Evolutionary conservation across 2,797 vertebrate genomes (phyloP).

Genomic region (Sebastolobus alascanus): DNA sequence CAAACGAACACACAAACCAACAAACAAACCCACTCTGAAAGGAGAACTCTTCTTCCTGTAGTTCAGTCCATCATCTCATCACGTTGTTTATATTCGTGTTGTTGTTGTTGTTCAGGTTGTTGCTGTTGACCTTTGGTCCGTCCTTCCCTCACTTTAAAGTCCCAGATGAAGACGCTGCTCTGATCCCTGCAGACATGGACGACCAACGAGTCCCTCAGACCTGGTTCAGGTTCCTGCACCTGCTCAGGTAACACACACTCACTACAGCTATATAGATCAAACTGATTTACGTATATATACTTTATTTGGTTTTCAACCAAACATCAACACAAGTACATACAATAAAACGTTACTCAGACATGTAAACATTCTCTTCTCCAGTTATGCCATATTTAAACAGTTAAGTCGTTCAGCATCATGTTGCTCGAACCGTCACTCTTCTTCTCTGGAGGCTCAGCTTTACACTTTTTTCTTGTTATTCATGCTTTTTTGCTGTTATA

Average conservation of each 20-base stretch:
- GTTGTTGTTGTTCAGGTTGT: conserved; percentile 79
- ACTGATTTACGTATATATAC: neutral
- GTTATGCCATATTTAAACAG: neutral
- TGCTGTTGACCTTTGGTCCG: conserved; percentile 91
- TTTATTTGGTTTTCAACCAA: neutral
- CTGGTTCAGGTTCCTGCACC: conserved; percentile 95
- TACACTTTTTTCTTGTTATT: too few relatives aligned
- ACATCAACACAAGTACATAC: neutral
- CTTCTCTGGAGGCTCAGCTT: too few relatives aligned
- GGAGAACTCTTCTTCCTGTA: too few relatives aligned
- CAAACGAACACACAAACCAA: neutral
- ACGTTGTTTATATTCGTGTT: neutral
- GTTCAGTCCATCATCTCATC: neutral
- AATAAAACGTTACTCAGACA: neutral
- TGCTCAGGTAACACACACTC: conserved; percentile 88
- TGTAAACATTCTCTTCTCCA: neutral
- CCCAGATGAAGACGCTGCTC: conserved; percentile 90
- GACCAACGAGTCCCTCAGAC: conserved; percentile 92
- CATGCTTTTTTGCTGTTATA: too few relatives aligned
- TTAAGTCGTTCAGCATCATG: too few relatives aligned
- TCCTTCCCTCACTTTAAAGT: conserved; percentile 93
- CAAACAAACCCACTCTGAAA: neutral
- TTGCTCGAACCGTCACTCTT: too few relatives aligned
- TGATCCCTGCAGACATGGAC: conserved; percentile 93
- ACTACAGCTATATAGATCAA: neutral